Conservation (phyloP, 2,797 vertebrate genomes). For the Lycodopsis pacificus region DNA sequence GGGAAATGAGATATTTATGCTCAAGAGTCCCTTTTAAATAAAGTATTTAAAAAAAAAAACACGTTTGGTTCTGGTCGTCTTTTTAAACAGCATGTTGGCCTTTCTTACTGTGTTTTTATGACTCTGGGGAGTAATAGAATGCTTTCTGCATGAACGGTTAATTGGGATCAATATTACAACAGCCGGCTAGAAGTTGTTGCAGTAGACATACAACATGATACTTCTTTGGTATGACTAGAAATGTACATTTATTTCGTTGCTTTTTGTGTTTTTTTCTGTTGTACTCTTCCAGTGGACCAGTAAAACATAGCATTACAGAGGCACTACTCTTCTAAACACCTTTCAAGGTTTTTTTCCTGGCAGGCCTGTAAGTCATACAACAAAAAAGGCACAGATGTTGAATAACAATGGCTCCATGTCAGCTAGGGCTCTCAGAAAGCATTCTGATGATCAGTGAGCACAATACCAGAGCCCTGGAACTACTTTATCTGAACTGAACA, state of each 20-base stretch:
- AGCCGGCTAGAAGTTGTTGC: background rate
- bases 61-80: background rate
- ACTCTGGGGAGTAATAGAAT: background rate
- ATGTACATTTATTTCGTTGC: background rate
- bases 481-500: background rate
- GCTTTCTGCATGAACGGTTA: background rate
- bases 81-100: background rate
- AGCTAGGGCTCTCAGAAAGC: background rate
- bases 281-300: background rate
- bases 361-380: background rate
- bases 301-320: background rate
- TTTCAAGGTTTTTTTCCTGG: background rate
- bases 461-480: conserved; percentile 9
- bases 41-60: conserved; percentile 23
- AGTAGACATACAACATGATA: background rate
- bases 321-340: background rate
- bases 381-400: conserved; percentile 13
- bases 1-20: conserved; percentile 36
- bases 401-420: conserved; percentile 5
- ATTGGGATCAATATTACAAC: background rate
- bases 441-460: background rate
- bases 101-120: conserved; percentile 2
- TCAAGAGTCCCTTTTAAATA: conserved; percentile 62
- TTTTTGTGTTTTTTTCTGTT: background rate
- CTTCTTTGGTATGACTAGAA: background rate